Conservation (phyloP, 2,113 vertebrate species). For the Pangasianodon hypophthalmus region DNA sequence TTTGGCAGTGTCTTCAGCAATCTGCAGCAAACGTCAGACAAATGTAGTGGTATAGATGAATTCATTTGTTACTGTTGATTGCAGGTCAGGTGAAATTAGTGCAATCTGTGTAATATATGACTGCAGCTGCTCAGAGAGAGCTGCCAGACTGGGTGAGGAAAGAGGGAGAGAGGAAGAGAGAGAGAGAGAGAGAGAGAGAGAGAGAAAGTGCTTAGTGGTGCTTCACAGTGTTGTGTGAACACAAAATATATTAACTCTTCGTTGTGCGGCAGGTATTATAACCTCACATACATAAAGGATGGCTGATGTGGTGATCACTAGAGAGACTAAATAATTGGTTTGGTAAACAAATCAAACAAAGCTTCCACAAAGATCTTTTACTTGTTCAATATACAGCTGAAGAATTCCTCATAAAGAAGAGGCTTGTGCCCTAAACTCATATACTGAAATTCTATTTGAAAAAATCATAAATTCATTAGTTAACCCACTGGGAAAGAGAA, state of each 20-base stretch:
- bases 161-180: background rate
- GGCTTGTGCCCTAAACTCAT: background rate
- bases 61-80: slow-evolving; percentile 24
- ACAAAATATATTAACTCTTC: background rate
- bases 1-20: background rate
- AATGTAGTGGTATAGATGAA: background rate
- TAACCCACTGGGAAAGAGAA: background rate
- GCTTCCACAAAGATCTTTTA: background rate
- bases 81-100: slow-evolving; percentile 34
- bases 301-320: background rate
- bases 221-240: background rate
- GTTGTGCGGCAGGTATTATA: background rate
- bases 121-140: slow-evolving; percentile 22
- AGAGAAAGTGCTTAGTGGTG: slow-evolving; percentile 14
- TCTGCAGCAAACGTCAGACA: slow-evolving; percentile 5
- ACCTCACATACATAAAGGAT: background rate
- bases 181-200: background rate
- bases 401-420: background rate
- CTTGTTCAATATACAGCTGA: background rate
- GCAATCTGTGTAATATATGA: slow-evolving; percentile 31
- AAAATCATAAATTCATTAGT: background rate
- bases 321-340: background rate
- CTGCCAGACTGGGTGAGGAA: slow-evolving; percentile 14
- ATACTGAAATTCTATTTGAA: background rate
- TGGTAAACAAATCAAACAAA: background rate